Conservation (phyloP, 2,888 invertebrate species). For the Ypsolopha scabrella region DNA sequence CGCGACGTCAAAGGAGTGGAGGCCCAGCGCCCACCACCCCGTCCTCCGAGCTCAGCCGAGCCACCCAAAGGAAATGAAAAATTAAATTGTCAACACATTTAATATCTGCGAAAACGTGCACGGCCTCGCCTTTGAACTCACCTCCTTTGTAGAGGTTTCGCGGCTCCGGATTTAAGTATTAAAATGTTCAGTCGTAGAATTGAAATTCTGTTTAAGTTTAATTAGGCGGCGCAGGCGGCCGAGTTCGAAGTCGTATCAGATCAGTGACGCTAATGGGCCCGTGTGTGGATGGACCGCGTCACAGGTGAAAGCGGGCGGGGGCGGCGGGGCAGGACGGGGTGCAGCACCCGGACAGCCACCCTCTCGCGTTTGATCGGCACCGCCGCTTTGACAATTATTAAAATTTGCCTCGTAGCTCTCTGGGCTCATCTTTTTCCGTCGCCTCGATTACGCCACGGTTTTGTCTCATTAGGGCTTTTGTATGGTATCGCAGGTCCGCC, state of each 20-base stretch:
- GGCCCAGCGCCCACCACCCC: conserved; percentile 33
- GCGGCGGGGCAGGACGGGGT: conserved; percentile 7
- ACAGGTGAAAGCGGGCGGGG: conserved; percentile 28
- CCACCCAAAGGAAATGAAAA: conserved; percentile 69
- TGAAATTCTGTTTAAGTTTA: conserved; percentile 66
- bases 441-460: conserved; percentile 70
- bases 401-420: conserved; percentile 70
- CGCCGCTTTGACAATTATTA: conserved; percentile 73
- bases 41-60: conserved; percentile 26
- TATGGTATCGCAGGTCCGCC: conserved; percentile 62
- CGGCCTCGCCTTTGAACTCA: conserved; percentile 64
- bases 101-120: conserved; percentile 71
- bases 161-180: conserved; percentile 61
- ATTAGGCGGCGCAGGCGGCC: conserved; percentile 50
- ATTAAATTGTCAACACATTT: conserved; percentile 72
- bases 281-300: conserved; percentile 57
- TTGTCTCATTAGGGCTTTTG: conserved; percentile 71
- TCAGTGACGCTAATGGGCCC: conserved; percentile 66
- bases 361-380: conserved; percentile 66
- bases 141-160: conserved; percentile 54
- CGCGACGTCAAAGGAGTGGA: conserved; percentile 68
- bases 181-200: conserved; percentile 62
- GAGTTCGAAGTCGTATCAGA: conserved; percentile 64
- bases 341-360: conserved; percentile 17
- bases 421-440: conserved; percentile 69